These are phyloP conservation scores for Loripinus fragilis DNA, from an alignment of 2,888 invertebrate genomes.

Conservation along the genomic window DNA sequence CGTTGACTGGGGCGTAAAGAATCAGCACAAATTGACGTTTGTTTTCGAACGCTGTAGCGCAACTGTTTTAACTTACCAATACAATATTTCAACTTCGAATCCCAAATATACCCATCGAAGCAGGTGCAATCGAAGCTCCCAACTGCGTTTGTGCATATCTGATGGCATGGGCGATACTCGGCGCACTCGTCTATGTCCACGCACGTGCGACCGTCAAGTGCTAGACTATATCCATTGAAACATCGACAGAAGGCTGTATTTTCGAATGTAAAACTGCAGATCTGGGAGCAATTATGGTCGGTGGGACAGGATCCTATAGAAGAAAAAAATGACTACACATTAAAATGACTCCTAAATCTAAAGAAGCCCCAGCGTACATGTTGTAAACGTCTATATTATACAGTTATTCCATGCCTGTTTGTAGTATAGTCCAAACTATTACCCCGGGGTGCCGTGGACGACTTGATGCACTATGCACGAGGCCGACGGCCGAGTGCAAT, in stretches of 20 bases:
- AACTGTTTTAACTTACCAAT: background rate
- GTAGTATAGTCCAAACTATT: too few species aligned
- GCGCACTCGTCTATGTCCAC: constrained; percentile 4
- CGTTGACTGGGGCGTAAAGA: too few species aligned
- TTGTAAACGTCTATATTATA: too few species aligned
- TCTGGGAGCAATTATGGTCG: constrained; percentile 2
- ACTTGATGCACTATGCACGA: too few species aligned
- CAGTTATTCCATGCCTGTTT: too few species aligned
- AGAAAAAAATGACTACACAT: too few species aligned
- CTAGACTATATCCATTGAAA: constrained; percentile 10
- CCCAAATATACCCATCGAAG: background rate
- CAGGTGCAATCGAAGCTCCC: constrained; percentile 13
- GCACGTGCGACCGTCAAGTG: constrained; percentile 19
- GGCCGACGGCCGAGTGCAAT: too few species aligned
- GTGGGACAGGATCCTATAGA: background rate
- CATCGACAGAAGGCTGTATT: background rate
- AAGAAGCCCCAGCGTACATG: too few species aligned
- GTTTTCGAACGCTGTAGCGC: too few species aligned
- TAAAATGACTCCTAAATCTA: too few species aligned
- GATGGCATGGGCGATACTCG: constrained; percentile 20
- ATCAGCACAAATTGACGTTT: too few species aligned
- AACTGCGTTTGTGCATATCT: background rate
- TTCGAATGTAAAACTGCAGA: background rate
- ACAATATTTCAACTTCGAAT: background rate
- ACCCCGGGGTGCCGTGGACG: too few species aligned